phyloP scores from a whole-genome alignment of 2,797 vertebrate genomes.

The Balearica regulorum region DNA sequence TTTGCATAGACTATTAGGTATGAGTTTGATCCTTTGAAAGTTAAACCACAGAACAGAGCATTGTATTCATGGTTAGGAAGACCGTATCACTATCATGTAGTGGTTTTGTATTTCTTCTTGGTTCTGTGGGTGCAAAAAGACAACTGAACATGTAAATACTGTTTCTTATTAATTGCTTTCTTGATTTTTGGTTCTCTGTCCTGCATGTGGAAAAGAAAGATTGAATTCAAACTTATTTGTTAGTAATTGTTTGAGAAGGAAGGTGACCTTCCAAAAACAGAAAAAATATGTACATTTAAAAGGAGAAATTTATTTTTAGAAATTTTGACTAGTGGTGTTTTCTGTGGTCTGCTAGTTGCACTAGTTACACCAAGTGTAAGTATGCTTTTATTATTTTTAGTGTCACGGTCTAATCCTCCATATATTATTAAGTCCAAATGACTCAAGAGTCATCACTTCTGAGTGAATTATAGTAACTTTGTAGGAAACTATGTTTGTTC shows the following conservation, averaged over 20 bases:
- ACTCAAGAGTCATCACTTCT: background rate
- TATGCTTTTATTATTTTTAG: background rate
- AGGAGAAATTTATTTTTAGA: background rate
- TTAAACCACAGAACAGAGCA: background rate
- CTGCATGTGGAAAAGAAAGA: background rate
- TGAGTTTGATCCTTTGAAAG: background rate
- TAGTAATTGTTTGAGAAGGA: background rate
- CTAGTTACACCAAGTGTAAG: background rate
- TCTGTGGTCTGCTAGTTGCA: background rate
- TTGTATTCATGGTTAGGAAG: background rate
- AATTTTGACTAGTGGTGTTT: background rate
- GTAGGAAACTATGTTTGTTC: background rate
- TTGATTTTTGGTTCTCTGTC: background rate
- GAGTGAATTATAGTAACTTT: background rate
- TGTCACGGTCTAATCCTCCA: background rate
- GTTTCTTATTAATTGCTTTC: background rate
- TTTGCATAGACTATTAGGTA: background rate
- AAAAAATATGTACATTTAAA: background rate
- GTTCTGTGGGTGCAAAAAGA: background rate
- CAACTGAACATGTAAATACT: background rate
- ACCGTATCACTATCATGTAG: background rate
- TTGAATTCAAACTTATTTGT: background rate
- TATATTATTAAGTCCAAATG: background rate
- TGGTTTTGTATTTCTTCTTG: background rate
- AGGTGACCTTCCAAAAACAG: background rate